Percentiles rank a stretch among this genome's conserved stretches.
Conservation (phyloP, 2,113 vertebrate species). For the Crypturellus undulatus region DNA sequence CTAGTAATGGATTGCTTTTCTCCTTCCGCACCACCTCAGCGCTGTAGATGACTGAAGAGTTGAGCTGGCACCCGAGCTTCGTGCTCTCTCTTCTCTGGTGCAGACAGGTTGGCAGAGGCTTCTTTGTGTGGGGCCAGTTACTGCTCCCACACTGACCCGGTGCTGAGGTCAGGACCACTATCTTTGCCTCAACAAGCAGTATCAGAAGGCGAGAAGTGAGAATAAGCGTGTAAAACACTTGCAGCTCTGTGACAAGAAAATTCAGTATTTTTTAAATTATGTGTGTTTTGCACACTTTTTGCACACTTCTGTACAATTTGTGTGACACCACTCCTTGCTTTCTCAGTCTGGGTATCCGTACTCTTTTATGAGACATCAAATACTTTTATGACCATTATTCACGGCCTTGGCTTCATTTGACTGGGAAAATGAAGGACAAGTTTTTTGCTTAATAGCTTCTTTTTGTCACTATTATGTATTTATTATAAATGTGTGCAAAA, state of each 20-base stretch:
- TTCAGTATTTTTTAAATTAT: background rate
- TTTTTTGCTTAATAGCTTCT: background rate
- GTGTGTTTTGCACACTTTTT: background rate
- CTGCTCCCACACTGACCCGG: background rate
- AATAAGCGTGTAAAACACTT: background rate
- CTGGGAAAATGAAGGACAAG: background rate
- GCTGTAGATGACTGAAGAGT: background rate
- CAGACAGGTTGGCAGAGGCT: background rate
- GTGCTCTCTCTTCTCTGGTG: background rate
- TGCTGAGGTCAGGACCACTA: background rate
- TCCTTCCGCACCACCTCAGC: background rate
- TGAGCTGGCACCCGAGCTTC: background rate
- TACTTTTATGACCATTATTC: background rate
- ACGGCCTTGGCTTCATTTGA: background rate
- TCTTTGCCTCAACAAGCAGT: background rate
- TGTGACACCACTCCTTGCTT: background rate
- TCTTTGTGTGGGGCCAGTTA: background rate
- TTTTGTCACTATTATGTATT: background rate
- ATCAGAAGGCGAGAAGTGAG: background rate
- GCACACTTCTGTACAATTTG: background rate
- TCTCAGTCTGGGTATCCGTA: background rate
- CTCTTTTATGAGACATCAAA: background rate
- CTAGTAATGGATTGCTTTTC: background rate
- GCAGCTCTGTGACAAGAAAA: background rate
- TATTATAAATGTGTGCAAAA: background rate